Conservation (phyloP, 2,888 invertebrate genomes). For the Apodemia duryi region DNA sequence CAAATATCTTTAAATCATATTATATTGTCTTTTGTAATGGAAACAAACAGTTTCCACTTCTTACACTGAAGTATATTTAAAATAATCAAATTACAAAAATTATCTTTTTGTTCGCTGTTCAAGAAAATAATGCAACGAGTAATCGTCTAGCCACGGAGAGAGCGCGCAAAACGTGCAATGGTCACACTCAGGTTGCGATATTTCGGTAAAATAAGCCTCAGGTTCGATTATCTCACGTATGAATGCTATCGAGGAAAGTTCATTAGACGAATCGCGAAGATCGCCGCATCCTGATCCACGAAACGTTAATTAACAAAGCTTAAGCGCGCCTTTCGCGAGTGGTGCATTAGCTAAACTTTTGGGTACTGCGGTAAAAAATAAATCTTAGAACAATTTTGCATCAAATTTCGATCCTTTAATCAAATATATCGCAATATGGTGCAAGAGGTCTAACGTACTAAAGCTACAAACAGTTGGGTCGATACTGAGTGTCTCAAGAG, state of each 20-base stretch:
- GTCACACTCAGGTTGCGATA: not conserved
- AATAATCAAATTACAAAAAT: too few relatives aligned
- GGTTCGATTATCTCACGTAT: not conserved
- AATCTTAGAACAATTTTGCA: not conserved
- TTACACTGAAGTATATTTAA: too few relatives aligned
- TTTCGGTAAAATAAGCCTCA: not conserved
- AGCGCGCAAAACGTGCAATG: too few relatives aligned
- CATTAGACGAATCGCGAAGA: not conserved
- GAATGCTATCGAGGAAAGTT: not conserved
- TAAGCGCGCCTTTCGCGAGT: not conserved
- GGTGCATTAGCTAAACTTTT: not conserved
- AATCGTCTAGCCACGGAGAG: too few relatives aligned
- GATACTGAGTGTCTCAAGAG: slow-evolving; percentile 1
- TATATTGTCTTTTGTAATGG: too few relatives aligned
- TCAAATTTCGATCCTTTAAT: not conserved
- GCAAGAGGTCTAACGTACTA: not conserved
- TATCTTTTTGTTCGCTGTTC: too few relatives aligned
- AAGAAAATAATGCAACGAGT: too few relatives aligned
- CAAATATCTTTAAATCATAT: too few relatives aligned
- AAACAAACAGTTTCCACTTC: too few relatives aligned
- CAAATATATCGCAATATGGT: not conserved
- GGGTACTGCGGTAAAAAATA: not conserved
- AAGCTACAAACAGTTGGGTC: not conserved
- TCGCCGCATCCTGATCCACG: not conserved
- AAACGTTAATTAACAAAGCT: too few relatives aligned